Evolutionary conservation across 2,113 vertebrate genomes (phyloP).

Genomic region (Scomber scombrus): DNA sequence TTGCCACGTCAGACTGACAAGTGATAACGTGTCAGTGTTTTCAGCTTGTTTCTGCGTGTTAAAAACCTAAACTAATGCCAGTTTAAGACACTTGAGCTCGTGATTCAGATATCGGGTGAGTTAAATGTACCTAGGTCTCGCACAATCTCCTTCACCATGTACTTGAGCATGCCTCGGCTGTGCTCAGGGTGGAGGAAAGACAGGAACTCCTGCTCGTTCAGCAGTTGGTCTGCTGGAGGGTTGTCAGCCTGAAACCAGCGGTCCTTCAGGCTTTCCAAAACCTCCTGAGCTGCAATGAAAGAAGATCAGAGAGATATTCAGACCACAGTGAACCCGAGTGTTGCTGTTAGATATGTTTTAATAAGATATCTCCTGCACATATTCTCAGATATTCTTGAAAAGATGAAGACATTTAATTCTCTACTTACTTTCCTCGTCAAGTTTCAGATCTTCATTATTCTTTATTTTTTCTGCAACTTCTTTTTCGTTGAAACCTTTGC

Average conservation of each 20-base stretch:
- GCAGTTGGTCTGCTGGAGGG: slow-evolving; percentile 90
- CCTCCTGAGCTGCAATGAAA: slow-evolving; percentile 90
- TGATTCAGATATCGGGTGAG: neutral
- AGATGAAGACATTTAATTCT: neutral
- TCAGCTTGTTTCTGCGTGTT: neutral
- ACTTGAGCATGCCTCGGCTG: slow-evolving; percentile 94
- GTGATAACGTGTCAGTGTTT: neutral
- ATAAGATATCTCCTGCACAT: neutral
- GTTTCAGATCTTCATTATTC: slow-evolving; percentile 92
- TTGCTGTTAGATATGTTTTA: neutral
- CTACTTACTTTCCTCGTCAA: slow-evolving; percentile 97
- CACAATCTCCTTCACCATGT: slow-evolving; percentile 97
- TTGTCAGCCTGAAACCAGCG: slow-evolving; percentile 98
- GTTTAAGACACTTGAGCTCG: too few species aligned
- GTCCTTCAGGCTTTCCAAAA: slow-evolving; percentile 95
- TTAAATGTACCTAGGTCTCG: slow-evolving; percentile 89
- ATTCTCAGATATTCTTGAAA: neutral
- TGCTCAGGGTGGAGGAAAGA: slow-evolving; percentile 97
- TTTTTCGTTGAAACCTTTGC: slow-evolving; percentile 94
- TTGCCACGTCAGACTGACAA: neutral
- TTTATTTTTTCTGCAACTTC: slow-evolving; percentile 91
- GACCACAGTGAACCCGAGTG: too few species aligned
- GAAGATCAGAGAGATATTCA: neutral
- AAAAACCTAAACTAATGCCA: too few species aligned
- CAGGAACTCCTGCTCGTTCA: slow-evolving; percentile 94